phyloP scores from a whole-genome alignment of 2,113 vertebrate species.

The Saguinus midas region DNA sequence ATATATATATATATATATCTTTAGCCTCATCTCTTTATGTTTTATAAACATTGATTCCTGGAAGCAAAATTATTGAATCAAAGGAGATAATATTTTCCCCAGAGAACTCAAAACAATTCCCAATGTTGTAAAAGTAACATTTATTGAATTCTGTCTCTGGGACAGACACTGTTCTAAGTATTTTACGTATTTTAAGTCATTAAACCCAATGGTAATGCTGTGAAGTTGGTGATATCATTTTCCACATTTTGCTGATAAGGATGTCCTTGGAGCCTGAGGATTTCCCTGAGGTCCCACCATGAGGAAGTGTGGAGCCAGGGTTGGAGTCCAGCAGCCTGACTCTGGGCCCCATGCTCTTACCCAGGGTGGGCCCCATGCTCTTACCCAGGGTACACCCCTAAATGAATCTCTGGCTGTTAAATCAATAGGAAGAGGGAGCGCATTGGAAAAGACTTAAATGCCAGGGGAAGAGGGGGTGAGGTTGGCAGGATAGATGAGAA shows the following conservation, averaged over 20 bases:
- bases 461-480: fast-evolving
- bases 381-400: not conserved
- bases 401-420: too few species aligned
- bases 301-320: not conserved
- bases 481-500: not conserved
- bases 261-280: not conserved
- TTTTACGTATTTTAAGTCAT: not conserved
- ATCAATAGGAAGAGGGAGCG: not conserved
- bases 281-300: not conserved
- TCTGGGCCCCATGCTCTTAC: not conserved
- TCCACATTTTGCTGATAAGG: not conserved
- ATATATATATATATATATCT: not conserved
- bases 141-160: not conserved
- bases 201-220: not conserved
- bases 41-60: not conserved
- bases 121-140: not conserved
- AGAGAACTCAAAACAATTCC: not conserved
- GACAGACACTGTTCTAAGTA: not conserved
- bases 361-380: not conserved
- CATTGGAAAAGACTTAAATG: not conserved
- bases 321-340: not conserved
- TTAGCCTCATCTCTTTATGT: not conserved
- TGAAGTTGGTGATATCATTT: not conserved
- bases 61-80: not conserved
- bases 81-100: not conserved